Conservation (phyloP, 2,113 vertebrate species). For the Rhea pennata region DNA sequence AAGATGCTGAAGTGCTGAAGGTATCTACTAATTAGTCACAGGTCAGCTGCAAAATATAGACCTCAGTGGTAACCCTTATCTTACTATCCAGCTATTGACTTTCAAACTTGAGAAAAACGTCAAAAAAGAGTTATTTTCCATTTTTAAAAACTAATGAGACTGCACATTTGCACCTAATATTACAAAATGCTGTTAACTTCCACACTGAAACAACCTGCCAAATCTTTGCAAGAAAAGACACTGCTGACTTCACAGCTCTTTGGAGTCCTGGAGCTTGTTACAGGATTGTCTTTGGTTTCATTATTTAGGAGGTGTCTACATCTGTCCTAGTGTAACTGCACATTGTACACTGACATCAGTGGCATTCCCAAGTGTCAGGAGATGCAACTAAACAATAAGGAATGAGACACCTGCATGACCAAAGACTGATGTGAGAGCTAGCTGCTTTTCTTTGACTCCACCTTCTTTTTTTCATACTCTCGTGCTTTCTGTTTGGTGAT, state of each 20-base stretch:
- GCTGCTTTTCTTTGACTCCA: neutral
- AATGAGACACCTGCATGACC: neutral
- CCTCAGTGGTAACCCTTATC: neutral
- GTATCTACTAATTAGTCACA: neutral
- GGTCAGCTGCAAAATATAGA: neutral
- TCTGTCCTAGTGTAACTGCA: neutral
- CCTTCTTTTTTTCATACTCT: neutral
- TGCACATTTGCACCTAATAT: neutral
- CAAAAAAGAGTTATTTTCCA: neutral
- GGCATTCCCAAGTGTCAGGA: neutral
- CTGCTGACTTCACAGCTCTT: neutral
- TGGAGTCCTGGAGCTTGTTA: neutral
- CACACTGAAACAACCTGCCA: neutral
- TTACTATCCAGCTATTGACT: neutral
- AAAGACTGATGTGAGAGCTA: neutral
- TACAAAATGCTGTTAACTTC: neutral
- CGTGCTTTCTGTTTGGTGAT: neutral
- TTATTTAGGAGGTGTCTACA: neutral
- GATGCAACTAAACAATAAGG: neutral
- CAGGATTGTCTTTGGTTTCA: neutral
- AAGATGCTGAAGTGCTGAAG: neutral
- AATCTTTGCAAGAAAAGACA: neutral
- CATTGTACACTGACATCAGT: neutral
- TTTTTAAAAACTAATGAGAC: neutral
- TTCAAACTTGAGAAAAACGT: neutral